Base-by-base conservation (phyloP, 2,888 invertebrate genomes). In the Gasteruption jaculator region DNA sequence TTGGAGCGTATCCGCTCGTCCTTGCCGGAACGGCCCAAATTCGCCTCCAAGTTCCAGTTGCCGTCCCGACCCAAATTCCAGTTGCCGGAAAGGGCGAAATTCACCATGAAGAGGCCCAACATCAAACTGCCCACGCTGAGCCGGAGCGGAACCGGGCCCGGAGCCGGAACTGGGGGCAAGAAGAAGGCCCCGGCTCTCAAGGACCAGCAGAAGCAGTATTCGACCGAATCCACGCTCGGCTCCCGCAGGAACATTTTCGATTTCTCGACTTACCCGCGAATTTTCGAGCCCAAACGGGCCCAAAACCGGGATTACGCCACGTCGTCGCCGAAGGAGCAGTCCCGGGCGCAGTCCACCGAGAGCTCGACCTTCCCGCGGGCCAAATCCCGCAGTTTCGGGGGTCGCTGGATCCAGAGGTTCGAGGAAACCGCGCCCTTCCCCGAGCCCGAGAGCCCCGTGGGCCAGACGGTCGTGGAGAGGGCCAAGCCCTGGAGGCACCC, bases 201-300 rank as follows among this genome's bases (percentile, higher is more conserved):
- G 4, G 54, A 56, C 10, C 54, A 69, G 36, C 54, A 64, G 39
- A 69, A 71, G 57, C 72, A 72, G 49, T 62, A 65, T 41, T 74
- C 76, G 38, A 78, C 77, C 29, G 76, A 77, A 54, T 74, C 76
- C 5, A 72, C 73, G 21, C 71, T 69, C 16, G 75, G 75, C 32
- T 74, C 76, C 29, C 74, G 74, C 32, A 78, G 77, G 54, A 79
- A 77, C 53, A 74, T 78, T 50, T 85, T 87, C 60, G 85, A 86
- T 68, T 82, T 85, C 49, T 80, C 81, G 54, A 89, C 90, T 0
- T 88, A 85, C 63, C 90, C 90, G 0, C 78, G 88, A 54, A 76
- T 89, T 26, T 73, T 74, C 49, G 72, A 71, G 12, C 67, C 61
- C 25, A 71, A 69, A 24, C 61, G 68, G 4, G 71, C 71, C 38